phyloP scores from a whole-genome alignment of 2,888 invertebrate genomes.

The Drosophila algonquin region DNA sequence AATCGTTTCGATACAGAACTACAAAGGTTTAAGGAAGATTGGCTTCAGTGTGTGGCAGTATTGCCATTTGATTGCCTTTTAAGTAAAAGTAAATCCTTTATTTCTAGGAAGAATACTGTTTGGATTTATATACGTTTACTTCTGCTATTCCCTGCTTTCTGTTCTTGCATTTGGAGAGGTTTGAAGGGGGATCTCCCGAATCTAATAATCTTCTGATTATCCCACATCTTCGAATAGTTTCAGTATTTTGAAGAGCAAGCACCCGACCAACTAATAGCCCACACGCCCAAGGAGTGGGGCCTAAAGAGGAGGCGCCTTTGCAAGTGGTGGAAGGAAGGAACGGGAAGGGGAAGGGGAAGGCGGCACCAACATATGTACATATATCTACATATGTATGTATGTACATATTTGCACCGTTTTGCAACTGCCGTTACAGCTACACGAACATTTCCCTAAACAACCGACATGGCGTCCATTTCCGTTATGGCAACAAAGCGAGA shows the following conservation, averaged over 20 bases:
- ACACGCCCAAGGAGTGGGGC: background rate
- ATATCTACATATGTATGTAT: background rate
- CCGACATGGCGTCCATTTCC: conserved; percentile 78
- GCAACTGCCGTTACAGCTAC: conserved; percentile 58
- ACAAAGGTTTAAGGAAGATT: background rate
- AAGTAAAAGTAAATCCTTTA: no score
- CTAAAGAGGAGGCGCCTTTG: background rate
- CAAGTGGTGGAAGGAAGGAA: background rate
- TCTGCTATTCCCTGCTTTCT: no score
- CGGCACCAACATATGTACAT: conserved; percentile 3
- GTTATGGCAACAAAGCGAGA: conserved; percentile 71
- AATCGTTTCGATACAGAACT: background rate
- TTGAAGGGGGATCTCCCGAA: no score
- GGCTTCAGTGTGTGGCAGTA: no score
- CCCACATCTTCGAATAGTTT: no score
- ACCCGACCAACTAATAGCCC: conserved; percentile 33
- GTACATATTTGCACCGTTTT: conserved; percentile 7
- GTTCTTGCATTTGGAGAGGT: no score
- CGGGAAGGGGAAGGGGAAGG: background rate
- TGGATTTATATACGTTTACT: no score
- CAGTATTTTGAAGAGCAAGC: conserved; percentile 27
- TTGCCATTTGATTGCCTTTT: no score
- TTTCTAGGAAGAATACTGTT: no score
- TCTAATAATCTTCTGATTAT: no score
- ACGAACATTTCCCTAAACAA: conserved; percentile 74